Percentiles rank a stretch among this genome's conserved stretches.
Evolutionary conservation across 2,888 invertebrate species (phyloP).

Genomic region (Acanthosoma haemorrhoidale): DNA sequence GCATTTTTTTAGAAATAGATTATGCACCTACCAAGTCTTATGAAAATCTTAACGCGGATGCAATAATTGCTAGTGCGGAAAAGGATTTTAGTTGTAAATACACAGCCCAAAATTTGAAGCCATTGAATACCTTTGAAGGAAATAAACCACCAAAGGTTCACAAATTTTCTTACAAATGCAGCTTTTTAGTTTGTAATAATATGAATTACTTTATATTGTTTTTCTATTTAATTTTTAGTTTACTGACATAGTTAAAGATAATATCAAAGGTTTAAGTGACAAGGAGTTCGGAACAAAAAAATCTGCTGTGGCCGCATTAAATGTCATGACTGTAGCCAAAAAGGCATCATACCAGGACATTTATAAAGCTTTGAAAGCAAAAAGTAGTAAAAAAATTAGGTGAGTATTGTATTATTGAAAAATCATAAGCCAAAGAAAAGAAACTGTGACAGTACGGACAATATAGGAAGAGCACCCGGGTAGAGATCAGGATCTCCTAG

Average conservation of each 20-base stretch:
- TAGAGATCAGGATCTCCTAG: too few species aligned
- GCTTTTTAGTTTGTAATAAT: neutral
- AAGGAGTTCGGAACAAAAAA: slow-evolving; percentile 58
- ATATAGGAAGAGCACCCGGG: too few species aligned
- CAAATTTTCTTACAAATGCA: neutral
- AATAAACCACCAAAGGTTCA: neutral
- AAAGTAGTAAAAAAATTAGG: slow-evolving; percentile 32
- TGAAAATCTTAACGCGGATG: neutral
- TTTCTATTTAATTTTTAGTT: slow-evolving; percentile 20
- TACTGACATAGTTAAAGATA: slow-evolving; percentile 48
- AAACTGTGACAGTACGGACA: too few species aligned
- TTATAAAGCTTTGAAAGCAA: slow-evolving; percentile 47
- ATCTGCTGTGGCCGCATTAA: slow-evolving; percentile 60
- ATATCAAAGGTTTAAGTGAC: slow-evolving; percentile 52
- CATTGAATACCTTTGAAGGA: neutral
- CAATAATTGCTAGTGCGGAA: neutral
- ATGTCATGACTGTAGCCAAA: slow-evolving; percentile 58
- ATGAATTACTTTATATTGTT: neutral
- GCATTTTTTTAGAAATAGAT: neutral
- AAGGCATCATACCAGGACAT: slow-evolving; percentile 56
- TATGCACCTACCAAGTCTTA: neutral
- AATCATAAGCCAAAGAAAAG: neutral
- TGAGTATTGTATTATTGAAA: slow-evolving; percentile 8
- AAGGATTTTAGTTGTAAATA: neutral
- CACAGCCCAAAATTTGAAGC: neutral